These are phyloP conservation scores for Drosophila erecta DNA, from an alignment of 1,140 invertebrate species.

Conservation along the genomic window DNA sequence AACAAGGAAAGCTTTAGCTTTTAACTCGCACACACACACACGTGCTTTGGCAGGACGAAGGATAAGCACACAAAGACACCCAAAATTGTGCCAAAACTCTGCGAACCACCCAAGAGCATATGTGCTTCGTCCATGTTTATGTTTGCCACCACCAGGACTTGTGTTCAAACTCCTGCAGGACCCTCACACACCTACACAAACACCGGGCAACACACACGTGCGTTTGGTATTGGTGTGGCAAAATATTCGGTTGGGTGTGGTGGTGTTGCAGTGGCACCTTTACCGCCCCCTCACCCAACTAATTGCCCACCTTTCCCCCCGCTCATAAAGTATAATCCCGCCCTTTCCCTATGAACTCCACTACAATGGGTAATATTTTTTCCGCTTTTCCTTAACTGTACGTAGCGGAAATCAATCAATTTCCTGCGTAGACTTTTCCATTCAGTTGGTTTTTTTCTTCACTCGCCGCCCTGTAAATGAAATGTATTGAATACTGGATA, in stretches of 20 bases:
- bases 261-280: constrained; percentile 11
- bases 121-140: constrained; percentile 66
- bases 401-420: constrained; percentile 76
- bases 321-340: constrained; percentile 2
- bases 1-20: constrained; percentile 69
- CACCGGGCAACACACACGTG: constrained; percentile 13
- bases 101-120: constrained; percentile 34
- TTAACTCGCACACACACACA: constrained; percentile 45
- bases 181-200: constrained; percentile 21
- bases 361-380: constrained; percentile 40
- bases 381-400: constrained; percentile 31
- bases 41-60: constrained; percentile 29
- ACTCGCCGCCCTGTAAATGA: constrained; percentile 9
- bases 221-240: constrained; percentile 37
- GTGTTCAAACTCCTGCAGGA: constrained; percentile 44
- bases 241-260: constrained; percentile 41
- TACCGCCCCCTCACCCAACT: constrained; percentile 1
- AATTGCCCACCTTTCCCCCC: constrained; percentile 20
- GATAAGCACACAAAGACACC: constrained; percentile 60
- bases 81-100: constrained; percentile 22
- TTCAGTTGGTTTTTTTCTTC: constrained; percentile 25
- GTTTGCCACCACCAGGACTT: constrained; percentile 54
- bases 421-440: constrained; percentile 72
- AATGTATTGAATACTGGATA: constrained; percentile 32
- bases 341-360: constrained; percentile 4